Evolutionary conservation across 2,888 invertebrate genomes (phyloP), one percentile per base, ranked within the genome.

Genomic region (Agonum fuliginosum): DNA sequence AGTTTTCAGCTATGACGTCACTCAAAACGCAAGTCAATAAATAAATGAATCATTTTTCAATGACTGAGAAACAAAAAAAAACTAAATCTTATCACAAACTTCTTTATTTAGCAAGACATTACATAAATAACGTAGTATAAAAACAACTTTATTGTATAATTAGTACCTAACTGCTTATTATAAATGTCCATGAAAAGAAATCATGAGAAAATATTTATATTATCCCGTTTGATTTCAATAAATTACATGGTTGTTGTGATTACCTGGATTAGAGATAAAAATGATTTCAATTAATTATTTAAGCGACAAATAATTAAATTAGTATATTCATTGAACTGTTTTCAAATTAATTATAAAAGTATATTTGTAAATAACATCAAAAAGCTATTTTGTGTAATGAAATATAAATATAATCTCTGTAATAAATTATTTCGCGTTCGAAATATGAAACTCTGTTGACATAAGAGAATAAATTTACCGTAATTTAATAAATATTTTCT

Each of bases 401-500:
- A 37, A 37, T 37, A 37, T 8, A 37, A 1, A 30, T 30, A 14
- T 10, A 41, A 41, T 41, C 14, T 5, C 4, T 41, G n/a, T 41
- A 12, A 12, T n/a, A 41, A 10, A 14, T 12, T n/a, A 54, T 20
- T 54, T 54, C 24, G 10, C 22, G 22, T 54, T 24, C 2, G 54
- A 54, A 54, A 54, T 20, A 54, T n/a, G 54, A 22, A 12, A n/a
- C 14, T 30, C 58, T 62, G 54, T 54, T 54, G 54, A 27, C 24
- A 27, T 27, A 12, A 14, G 10, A 27, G 3, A 20, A 27, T 27
- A 17, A 17, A 62, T 30, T 34, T 30, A 30, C 27, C 14, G 58
- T 62, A 30, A 54, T 54, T 54, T 54, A 22, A 54, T 34, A 62
- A 27, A 62, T 62, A 62, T 62, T 62, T 62, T 62, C 58, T 27